These are phyloP conservation scores for Antrozous pallidus DNA, from an alignment of 2,797 vertebrate species.

Conservation along the genomic window DNA sequence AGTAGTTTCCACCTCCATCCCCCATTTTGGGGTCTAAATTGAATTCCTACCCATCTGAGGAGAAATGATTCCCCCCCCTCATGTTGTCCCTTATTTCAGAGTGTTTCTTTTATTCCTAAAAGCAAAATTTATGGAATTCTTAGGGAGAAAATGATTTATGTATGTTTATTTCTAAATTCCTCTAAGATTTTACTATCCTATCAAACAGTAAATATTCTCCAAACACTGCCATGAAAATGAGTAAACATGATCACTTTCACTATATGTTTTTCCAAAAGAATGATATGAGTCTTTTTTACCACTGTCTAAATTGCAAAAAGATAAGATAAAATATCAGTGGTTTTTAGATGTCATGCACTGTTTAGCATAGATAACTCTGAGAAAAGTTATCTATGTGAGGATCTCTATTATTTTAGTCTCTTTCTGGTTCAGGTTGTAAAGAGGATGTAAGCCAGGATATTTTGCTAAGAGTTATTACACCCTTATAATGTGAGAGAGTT, in stretches of 20 bases:
- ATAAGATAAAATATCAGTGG: background rate
- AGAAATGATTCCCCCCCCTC: background rate
- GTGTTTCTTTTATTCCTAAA: slow-evolving; percentile 2
- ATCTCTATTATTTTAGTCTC: background rate
- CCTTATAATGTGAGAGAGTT: background rate
- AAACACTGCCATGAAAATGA: slow-evolving; percentile 2
- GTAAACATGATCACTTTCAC: background rate
- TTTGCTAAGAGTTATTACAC: background rate
- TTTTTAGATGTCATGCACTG: background rate
- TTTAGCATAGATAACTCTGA: background rate
- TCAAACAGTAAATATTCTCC: background rate
- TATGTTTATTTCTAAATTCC: background rate
- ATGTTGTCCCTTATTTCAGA: background rate
- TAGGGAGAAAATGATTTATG: slow-evolving; percentile 11
- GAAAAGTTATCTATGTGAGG: background rate
- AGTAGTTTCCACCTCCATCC: background rate
- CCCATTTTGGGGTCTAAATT: background rate
- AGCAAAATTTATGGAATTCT: slow-evolving; percentile 22
- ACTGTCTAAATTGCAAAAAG: background rate
- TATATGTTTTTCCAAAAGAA: background rate
- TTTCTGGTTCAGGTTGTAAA: background rate
- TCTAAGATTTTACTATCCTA: slow-evolving; percentile 29
- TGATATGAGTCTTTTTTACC: background rate
- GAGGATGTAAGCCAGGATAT: background rate
- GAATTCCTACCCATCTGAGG: background rate